A percentile compares a stretch with the other conserved stretches of the same genome.
These are phyloP conservation scores for Alca torda DNA, from an alignment of 2,797 vertebrate species.

Conservation along the genomic window DNA sequence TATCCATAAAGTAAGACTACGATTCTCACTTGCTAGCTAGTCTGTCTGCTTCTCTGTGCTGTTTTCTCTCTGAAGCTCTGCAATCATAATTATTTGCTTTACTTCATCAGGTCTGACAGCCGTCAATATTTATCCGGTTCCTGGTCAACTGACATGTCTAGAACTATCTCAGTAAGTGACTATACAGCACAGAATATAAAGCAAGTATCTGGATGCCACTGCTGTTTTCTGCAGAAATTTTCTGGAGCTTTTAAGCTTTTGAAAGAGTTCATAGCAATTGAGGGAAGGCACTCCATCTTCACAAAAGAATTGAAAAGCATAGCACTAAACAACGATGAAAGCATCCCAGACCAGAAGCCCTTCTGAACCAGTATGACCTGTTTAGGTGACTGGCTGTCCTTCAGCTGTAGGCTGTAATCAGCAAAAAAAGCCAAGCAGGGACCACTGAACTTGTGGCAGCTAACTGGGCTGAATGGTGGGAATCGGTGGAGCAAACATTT, in stretches of 20 bases:
- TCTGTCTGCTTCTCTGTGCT: background rate
- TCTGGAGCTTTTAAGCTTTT: background rate
- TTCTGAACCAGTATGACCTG: background rate
- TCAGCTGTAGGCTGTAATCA: background rate
- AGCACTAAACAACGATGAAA: background rate
- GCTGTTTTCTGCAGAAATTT: background rate
- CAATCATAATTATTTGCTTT: constrained; percentile 46
- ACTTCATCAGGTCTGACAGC: constrained; percentile 82
- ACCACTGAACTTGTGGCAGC: background rate
- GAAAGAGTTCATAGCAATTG: background rate
- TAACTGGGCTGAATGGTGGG: background rate
- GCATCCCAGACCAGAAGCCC: background rate
- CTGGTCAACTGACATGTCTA: constrained; percentile 87
- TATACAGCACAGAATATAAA: background rate
- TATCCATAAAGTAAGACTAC: background rate
- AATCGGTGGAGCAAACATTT: background rate
- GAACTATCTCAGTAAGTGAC: constrained; percentile 90
- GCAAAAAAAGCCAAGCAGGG: background rate
- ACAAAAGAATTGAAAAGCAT: background rate
- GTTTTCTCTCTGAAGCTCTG: background rate
- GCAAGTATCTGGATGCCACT: background rate
- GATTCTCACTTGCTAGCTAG: background rate
- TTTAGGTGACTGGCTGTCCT: background rate
- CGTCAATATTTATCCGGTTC: constrained; percentile 90
- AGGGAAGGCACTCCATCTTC: background rate